Percentiles rank a stretch among this genome's conserved stretches.
phyloP scores from a whole-genome alignment of 2,113 vertebrate species.

The Leucoraja erinaceus region DNA sequence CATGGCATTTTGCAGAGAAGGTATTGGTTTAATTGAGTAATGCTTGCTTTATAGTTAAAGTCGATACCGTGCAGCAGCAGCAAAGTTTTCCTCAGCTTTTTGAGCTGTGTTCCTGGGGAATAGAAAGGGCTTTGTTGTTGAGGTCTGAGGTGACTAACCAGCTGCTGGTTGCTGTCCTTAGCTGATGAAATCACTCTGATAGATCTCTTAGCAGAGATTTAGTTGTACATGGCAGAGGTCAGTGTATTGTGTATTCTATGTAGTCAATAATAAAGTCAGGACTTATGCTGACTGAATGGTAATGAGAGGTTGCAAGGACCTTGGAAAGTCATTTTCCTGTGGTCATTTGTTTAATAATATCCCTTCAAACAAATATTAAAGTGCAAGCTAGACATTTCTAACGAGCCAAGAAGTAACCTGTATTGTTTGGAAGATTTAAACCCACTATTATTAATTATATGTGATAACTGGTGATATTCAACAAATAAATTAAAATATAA shows the following conservation, averaged over 20 bases:
- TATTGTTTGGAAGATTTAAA: neutral
- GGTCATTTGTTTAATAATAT: constrained; percentile 66
- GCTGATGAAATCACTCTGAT: constrained; percentile 80
- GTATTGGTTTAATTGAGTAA: constrained; percentile 30
- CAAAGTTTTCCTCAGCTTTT: constrained; percentile 21
- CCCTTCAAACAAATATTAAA: constrained; percentile 61
- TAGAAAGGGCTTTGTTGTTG: neutral
- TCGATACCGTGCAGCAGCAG: neutral
- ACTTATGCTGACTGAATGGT: constrained; percentile 93
- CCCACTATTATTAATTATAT: neutral
- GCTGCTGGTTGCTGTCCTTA: constrained; percentile 67
- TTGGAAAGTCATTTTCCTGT: constrained; percentile 93
- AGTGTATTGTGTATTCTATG: constrained; percentile 99
- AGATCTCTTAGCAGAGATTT: constrained; percentile 91
- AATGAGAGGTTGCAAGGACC: constrained; percentile 94
- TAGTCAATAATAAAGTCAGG: constrained; percentile 99
- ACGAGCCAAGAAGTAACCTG: neutral
- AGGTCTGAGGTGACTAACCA: constrained; percentile 61
- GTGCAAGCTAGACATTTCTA: constrained; percentile 44
- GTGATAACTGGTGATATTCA: neutral
- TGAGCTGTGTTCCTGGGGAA: neutral
- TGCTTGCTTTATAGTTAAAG: constrained; percentile 9
- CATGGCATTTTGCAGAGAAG: neutral
- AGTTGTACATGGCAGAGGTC: constrained; percentile 96
- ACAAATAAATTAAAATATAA: neutral